phyloP scores from a whole-genome alignment of 2,888 invertebrate species.

The Leptogaster cylindrica region DNA sequence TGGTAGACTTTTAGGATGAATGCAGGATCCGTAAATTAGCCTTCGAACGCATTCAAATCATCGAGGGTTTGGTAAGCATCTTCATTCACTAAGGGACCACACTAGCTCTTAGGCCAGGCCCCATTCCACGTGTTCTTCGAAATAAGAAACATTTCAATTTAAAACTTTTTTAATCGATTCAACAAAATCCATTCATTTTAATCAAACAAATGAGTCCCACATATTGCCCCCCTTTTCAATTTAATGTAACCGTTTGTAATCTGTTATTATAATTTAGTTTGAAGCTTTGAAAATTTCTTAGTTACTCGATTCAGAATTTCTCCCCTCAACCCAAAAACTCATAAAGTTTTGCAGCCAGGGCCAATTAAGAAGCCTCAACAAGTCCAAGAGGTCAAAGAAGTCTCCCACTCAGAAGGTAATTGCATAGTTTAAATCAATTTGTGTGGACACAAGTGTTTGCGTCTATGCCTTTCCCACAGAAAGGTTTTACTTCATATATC shows the following conservation, averaged over 20 bases:
- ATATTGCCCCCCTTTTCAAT: too few relatives aligned
- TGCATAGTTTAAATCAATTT: constrained; percentile 48
- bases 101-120: too few relatives aligned
- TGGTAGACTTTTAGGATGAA: too few relatives aligned
- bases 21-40: too few relatives aligned
- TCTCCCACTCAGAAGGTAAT: constrained; percentile 46
- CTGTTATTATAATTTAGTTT: constrained; percentile 18
- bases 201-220: too few relatives aligned
- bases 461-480: constrained; percentile 46
- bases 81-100: too few relatives aligned
- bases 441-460: constrained; percentile 46
- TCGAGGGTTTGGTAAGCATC: too few relatives aligned
- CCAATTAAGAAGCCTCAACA: constrained; percentile 44
- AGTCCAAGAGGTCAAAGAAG: constrained; percentile 44
- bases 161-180: too few relatives aligned
- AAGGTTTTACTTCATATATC: constrained; percentile 2
- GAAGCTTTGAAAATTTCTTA: constrained; percentile 3
- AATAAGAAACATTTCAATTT: too few relatives aligned
- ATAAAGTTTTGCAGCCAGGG: constrained; percentile 27
- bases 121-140: too few relatives aligned
- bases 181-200: too few relatives aligned
- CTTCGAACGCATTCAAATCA: too few relatives aligned
- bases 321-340: constrained; percentile 24
- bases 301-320: constrained; percentile 24
- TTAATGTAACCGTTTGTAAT: constrained; percentile 13